Percentiles rank a stretch among this genome's conserved stretches.
These are phyloP conservation scores for Drosophila paranaensis DNA, from an alignment of 2,888 invertebrate genomes.

Conservation along the genomic window DNA sequence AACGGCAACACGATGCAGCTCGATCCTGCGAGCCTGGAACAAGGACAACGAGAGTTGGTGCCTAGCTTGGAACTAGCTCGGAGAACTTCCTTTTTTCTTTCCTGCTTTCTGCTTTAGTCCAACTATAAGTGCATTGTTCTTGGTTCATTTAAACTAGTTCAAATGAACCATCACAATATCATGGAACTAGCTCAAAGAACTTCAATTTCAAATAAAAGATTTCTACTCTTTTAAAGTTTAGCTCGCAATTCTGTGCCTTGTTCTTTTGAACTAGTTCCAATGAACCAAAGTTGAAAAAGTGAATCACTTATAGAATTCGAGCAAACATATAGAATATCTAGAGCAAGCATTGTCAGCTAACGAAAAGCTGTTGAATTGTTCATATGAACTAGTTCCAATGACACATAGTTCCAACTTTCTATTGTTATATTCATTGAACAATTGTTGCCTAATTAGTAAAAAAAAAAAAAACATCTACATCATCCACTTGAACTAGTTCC, in stretches of 20 bases:
- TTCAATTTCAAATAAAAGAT: too few relatives aligned
- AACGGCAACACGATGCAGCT: background rate
- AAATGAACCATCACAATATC: background rate
- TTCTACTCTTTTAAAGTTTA: background rate
- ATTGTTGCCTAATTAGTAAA: background rate
- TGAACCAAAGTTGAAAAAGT: background rate
- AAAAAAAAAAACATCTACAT: background rate
- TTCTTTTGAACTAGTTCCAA: conserved; percentile 1
- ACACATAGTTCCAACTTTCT: background rate
- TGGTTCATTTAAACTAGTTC: conserved; percentile 4
- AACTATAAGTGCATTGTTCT: background rate
- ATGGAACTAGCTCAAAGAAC: too few relatives aligned
- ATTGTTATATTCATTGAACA: too few relatives aligned
- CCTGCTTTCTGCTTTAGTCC: too few relatives aligned
- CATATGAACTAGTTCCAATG: background rate
- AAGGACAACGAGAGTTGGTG: background rate
- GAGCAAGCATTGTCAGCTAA: background rate
- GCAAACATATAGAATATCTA: background rate
- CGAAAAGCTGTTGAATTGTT: background rate
- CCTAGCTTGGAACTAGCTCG: background rate
- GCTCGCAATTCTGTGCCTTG: too few relatives aligned
- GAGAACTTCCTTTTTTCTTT: too few relatives aligned
- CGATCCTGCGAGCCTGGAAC: background rate
- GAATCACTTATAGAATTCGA: too few relatives aligned
- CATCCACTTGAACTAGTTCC: conserved; percentile 7